These are phyloP conservation scores for Leiothrix lutea DNA, from an alignment of 2,113 vertebrate species.

Conservation along the genomic window DNA sequence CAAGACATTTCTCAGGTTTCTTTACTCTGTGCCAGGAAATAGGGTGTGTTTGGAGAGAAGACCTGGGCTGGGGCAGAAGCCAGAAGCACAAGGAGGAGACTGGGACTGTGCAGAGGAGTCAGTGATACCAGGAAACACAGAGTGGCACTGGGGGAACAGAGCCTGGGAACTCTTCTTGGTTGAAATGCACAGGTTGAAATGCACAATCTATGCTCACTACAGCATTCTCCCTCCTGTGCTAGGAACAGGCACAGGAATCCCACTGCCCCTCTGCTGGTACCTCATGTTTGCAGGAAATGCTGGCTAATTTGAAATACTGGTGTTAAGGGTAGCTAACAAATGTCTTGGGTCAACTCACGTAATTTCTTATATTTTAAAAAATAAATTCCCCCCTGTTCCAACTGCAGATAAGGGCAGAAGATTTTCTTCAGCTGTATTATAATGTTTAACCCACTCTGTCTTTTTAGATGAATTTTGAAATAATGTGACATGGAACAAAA, in stretches of 20 bases:
- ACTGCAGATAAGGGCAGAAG: background rate
- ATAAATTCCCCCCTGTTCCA: accelerated
- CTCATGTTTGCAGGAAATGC: background rate
- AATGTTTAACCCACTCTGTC: background rate
- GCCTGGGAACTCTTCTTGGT: background rate
- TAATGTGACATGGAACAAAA: background rate
- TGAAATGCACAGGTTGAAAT: background rate
- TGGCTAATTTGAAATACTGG: background rate
- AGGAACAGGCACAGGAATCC: background rate
- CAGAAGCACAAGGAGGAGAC: background rate
- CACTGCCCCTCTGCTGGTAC: background rate
- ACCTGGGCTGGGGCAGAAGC: background rate
- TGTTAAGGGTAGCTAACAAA: background rate
- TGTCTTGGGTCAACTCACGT: background rate
- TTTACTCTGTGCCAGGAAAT: background rate
- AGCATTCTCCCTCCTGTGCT: background rate
- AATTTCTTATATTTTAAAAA: background rate
- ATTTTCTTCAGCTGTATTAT: background rate
- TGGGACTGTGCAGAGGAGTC: background rate
- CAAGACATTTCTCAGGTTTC: background rate
- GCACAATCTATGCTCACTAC: background rate
- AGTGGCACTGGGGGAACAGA: background rate
- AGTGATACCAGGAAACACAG: accelerated
- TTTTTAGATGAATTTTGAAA: background rate
- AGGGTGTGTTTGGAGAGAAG: background rate